Evolutionary conservation across 2,888 invertebrate species (phyloP).

Genomic region (Sericinus montela): DNA sequence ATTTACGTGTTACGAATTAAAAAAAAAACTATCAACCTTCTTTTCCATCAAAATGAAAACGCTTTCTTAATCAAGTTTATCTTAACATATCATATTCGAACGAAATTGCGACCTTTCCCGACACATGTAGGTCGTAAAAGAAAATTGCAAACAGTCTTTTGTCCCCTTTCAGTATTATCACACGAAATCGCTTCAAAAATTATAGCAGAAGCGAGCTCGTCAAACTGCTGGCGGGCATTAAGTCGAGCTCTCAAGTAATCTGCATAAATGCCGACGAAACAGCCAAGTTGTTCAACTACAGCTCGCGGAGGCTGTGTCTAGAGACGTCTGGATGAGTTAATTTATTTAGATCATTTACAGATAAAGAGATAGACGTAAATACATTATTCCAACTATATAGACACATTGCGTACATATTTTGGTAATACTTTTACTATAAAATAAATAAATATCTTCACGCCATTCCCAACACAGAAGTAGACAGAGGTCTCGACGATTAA

Average conservation of each 20-base stretch:
- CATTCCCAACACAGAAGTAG: too few species aligned
- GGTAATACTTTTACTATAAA: too few species aligned
- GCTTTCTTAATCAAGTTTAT: not conserved
- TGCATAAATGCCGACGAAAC: conserved; percentile 40
- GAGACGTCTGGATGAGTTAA: not conserved
- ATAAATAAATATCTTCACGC: too few species aligned
- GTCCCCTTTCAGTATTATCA: conserved; percentile 24
- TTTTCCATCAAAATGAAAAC: too few species aligned
- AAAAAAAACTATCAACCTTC: too few species aligned
- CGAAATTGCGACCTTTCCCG: not conserved
- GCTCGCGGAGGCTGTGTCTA: conserved; percentile 24
- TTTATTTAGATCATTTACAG: not conserved
- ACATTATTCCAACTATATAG: too few species aligned
- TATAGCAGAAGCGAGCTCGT: conserved; percentile 9
- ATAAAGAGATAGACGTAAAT: not conserved
- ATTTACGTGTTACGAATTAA: too few species aligned
- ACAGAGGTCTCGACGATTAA: too few species aligned
- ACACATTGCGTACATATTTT: too few species aligned
- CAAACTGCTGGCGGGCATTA: conserved; percentile 28
- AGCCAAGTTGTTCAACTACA: conserved; percentile 26
- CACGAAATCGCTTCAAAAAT: conserved; percentile 19
- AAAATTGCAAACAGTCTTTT: conserved; percentile 23
- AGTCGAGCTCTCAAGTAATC: conserved; percentile 34
- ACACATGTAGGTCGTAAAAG: conserved; percentile 7
- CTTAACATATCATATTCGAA: not conserved